Evolutionary conservation across 2,888 invertebrate species (phyloP).

Genomic region (Acanthosoma haemorrhoidale): DNA sequence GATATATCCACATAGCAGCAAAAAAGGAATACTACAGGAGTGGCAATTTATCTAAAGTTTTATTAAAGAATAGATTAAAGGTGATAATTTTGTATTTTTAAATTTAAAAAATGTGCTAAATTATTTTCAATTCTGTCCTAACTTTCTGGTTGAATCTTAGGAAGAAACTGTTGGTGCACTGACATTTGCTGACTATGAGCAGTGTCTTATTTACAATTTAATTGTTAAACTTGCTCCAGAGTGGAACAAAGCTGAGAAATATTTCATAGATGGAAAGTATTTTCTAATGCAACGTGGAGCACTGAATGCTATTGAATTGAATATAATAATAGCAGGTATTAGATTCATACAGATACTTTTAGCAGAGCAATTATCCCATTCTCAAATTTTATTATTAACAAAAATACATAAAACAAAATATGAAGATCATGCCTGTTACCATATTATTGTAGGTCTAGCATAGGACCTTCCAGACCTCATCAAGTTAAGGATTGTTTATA

Average conservation of each 20-base stretch:
- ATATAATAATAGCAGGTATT: slow-evolving; percentile 40
- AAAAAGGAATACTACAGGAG: slow-evolving; percentile 18
- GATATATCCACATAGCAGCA: slow-evolving; percentile 27
- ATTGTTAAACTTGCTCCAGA: slow-evolving; percentile 41
- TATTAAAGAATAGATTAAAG: slow-evolving; percentile 26
- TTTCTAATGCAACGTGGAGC: slow-evolving; percentile 37
- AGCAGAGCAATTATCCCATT: too few relatives aligned
- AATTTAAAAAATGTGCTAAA: too few relatives aligned
- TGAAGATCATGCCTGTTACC: too few relatives aligned
- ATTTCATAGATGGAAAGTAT: slow-evolving; percentile 41
- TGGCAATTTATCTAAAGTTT: slow-evolving; percentile 6
- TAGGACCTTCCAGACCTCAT: too few relatives aligned
- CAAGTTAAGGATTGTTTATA: too few relatives aligned
- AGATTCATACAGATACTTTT: too few relatives aligned
- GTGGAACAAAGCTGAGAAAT: slow-evolving; percentile 42
- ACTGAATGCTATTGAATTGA: slow-evolving; percentile 39
- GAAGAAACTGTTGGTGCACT: slow-evolving; percentile 9
- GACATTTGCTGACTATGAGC: slow-evolving; percentile 38
- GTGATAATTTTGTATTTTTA: slow-evolving; percentile 18
- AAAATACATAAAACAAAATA: too few relatives aligned
- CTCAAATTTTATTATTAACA: too few relatives aligned
- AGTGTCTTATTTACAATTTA: slow-evolving; percentile 41
- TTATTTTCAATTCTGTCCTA: too few relatives aligned
- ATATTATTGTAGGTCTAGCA: too few relatives aligned
- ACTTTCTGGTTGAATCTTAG: not conserved